A percentile compares a stretch with the other conserved stretches of the same genome.
Conservation (phyloP, 1,140 invertebrate genomes). For the Meteorus sp. region DNA sequence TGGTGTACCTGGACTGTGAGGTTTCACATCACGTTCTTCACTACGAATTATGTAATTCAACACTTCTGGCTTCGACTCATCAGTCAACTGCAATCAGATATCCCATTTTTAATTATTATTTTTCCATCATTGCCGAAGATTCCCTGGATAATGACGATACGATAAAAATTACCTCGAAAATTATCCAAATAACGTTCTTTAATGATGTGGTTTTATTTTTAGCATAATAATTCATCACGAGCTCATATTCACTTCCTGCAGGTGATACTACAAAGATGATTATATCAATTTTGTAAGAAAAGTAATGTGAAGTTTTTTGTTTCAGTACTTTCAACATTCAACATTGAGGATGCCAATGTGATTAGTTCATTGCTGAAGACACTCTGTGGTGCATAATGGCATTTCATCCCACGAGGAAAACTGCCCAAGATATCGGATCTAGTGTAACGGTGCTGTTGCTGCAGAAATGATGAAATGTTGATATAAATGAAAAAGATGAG, state of each 20-base stretch:
- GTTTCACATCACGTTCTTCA: background rate
- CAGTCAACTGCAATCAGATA: background rate
- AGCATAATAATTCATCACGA: constrained; percentile 19
- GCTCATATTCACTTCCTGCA: constrained; percentile 25
- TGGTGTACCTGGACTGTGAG: background rate
- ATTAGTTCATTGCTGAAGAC: background rate
- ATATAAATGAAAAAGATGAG: background rate
- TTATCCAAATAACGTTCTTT: constrained; percentile 28
- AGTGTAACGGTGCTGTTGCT: constrained; percentile 26
- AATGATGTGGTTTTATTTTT: constrained; percentile 27
- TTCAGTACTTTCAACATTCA: background rate
- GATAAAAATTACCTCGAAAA: constrained; percentile 33
- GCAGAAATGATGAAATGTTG: background rate
- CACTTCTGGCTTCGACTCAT: constrained; percentile 15
- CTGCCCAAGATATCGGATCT: constrained; percentile 16
- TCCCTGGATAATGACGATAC: background rate
- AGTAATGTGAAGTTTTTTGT: background rate
- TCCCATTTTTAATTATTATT: background rate
- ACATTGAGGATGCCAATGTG: background rate
- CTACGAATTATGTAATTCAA: constrained; percentile 35
- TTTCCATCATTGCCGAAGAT: background rate
- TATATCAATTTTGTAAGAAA: background rate
- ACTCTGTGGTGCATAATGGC: constrained; percentile 29
- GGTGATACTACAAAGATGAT: constrained; percentile 27
- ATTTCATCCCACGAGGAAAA: constrained; percentile 26